Evolutionary conservation across 2,113 vertebrate species (phyloP).

Genomic region (Typhlomys cinereus): DNA sequence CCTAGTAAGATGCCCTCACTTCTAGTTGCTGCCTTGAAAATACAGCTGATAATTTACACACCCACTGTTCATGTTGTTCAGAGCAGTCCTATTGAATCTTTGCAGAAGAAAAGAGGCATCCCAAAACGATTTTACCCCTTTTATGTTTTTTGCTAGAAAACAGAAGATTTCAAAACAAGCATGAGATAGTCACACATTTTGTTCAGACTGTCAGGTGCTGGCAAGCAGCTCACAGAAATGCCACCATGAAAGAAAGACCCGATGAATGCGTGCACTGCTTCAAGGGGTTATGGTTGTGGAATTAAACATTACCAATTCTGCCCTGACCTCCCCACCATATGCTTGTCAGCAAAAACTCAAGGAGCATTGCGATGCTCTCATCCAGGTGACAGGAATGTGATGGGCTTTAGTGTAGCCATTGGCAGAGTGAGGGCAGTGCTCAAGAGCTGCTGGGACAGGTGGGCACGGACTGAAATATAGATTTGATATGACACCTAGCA

Average conservation of each 20-base stretch:
- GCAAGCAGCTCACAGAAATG: constrained; percentile 65
- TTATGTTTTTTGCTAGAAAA: constrained; percentile 1
- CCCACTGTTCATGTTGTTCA: constrained; percentile 81
- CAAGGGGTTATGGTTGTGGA: constrained; percentile 31
- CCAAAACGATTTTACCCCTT: constrained; percentile 73
- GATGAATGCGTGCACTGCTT: background rate
- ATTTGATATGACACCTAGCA: background rate
- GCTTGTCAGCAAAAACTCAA: background rate
- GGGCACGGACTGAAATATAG: background rate
- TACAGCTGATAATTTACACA: constrained; percentile 82
- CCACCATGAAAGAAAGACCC: constrained; percentile 63
- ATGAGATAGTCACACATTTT: background rate
- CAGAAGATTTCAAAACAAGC: background rate
- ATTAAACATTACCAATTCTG: constrained; percentile 8
- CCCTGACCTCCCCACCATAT: background rate
- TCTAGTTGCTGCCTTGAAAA: constrained; percentile 82
- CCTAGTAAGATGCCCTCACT: constrained; percentile 85
- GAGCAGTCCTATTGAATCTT: constrained; percentile 73
- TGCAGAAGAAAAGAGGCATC: constrained; percentile 71
- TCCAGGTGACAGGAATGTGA: background rate
- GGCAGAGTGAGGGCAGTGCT: background rate
- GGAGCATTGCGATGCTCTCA: background rate
- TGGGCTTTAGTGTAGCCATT: constrained; percentile 8
- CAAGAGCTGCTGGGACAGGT: background rate
- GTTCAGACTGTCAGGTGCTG: constrained; percentile 38